Conservation (phyloP, 1,140 invertebrate species). For the Homarus americanus region DNA sequence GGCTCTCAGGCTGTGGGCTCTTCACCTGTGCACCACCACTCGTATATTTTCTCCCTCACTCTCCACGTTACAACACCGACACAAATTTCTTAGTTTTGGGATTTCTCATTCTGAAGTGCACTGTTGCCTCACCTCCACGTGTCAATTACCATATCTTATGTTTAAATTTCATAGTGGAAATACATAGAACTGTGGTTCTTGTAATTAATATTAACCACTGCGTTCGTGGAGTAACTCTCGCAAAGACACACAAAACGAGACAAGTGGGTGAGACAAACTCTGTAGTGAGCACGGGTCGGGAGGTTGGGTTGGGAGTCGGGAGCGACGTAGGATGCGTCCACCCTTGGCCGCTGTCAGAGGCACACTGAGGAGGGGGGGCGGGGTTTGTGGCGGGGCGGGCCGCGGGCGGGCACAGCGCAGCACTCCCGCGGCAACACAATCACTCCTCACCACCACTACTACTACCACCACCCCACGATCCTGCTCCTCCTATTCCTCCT, state of each 20-base stretch:
- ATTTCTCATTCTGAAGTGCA: not conserved
- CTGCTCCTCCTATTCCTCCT: no score
- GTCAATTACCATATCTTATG: not conserved
- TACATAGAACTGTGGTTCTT: not conserved
- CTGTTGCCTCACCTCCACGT: not conserved
- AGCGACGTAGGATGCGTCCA: not conserved
- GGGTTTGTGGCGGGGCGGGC: constrained; percentile 1
- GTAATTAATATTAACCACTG: not conserved
- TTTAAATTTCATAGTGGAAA: not conserved
- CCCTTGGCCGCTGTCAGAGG: not conserved
- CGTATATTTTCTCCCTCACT: not conserved
- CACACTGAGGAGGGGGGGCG: constrained; percentile 11
- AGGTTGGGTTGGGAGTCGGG: not conserved
- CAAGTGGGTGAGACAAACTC: not conserved
- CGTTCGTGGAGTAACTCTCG: not conserved
- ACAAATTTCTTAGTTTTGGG: not conserved
- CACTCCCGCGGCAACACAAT: not conserved
- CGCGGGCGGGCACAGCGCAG: not conserved
- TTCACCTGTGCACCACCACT: not conserved
- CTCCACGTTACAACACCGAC: not conserved
- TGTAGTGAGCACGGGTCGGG: not conserved
- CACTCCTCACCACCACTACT: not conserved
- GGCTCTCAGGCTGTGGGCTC: no score
- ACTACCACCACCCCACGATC: not conserved
- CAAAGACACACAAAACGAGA: not conserved